phyloP scores from a whole-genome alignment of 37 sponge, comb jelly and placozoan genomes.

The Theonella swinhoei region DNA sequence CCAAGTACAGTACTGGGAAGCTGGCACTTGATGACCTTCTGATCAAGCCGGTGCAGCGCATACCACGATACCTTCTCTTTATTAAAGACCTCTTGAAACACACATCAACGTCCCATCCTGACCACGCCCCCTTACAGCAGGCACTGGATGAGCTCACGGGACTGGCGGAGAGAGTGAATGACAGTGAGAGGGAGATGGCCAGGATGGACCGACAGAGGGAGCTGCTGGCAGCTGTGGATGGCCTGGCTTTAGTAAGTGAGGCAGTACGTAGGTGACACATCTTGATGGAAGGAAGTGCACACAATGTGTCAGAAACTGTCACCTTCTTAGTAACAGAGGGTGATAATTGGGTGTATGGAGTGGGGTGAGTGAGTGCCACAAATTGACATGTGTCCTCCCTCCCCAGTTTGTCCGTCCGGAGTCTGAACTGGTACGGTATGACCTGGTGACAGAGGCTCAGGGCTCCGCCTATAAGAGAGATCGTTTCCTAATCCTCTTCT shows the following conservation, averaged over 20 bases:
- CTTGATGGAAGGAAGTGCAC: no score
- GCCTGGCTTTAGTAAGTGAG: constrained; percentile 59
- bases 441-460: constrained; percentile 67
- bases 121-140: constrained; percentile 67
- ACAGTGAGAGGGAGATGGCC: constrained; percentile 66
- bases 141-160: constrained; percentile 73
- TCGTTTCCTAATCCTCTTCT: constrained; percentile 66
- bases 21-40: constrained; percentile 76
- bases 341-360: no score
- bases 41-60: constrained; percentile 90
- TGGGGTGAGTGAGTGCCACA: no score
- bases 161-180: constrained; percentile 80
- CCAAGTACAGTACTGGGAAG: constrained; percentile 62
- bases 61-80: constrained; percentile 89
- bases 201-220: constrained; percentile 62
- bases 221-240: constrained; percentile 70
- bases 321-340: no score
- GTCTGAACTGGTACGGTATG: constrained; percentile 58
- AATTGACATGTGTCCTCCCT: not conserved
- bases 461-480: constrained; percentile 67
- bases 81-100: constrained; percentile 91
- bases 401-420: constrained; percentile 45
- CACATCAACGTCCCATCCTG: constrained; percentile 69
- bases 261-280: no score
- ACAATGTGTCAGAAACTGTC: no score